Evolutionary conservation across 2,888 invertebrate genomes (phyloP).

Genomic region (Trichopria drosophilae): DNA sequence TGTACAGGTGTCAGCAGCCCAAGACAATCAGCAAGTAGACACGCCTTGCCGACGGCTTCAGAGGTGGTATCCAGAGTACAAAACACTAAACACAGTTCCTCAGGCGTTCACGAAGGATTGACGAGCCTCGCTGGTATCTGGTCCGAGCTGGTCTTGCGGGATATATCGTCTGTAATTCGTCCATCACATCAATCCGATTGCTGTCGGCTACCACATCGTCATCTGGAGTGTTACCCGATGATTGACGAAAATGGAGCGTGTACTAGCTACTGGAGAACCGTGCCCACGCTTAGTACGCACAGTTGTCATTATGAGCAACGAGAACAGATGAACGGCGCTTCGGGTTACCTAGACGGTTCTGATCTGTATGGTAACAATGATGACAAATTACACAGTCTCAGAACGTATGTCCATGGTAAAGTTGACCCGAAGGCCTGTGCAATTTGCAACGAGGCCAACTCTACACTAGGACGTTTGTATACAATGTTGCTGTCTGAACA

Average conservation of each 20-base stretch:
- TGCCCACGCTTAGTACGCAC: slow-evolving; percentile 60
- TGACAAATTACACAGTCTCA: slow-evolving; percentile 69
- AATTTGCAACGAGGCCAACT: slow-evolving; percentile 63
- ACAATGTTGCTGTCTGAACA: slow-evolving; percentile 75
- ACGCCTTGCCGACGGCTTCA: slow-evolving; percentile 66
- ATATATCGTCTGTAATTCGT: slow-evolving; percentile 71
- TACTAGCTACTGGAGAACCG: slow-evolving; percentile 71
- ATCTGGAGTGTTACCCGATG: slow-evolving; percentile 63
- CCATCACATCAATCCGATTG: slow-evolving; percentile 53
- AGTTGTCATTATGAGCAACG: slow-evolving; percentile 64
- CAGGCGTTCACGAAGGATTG: slow-evolving; percentile 72
- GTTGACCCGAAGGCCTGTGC: slow-evolving; percentile 70
- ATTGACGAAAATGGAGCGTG: slow-evolving; percentile 56
- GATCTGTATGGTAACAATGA: slow-evolving; percentile 79
- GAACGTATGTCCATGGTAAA: slow-evolving; percentile 73
- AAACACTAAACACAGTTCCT: slow-evolving; percentile 45
- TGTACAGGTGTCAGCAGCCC: slow-evolving; percentile 59
- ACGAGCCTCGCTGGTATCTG: slow-evolving; percentile 79
- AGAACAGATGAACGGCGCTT: slow-evolving; percentile 84
- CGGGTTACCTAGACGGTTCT: slow-evolving; percentile 82
- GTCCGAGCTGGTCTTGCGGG: slow-evolving; percentile 76
- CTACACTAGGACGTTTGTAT: slow-evolving; percentile 71
- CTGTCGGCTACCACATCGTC: slow-evolving; percentile 49
- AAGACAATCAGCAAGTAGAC: slow-evolving; percentile 62
- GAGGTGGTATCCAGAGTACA: slow-evolving; percentile 64